A percentile compares a stretch with the other conserved stretches of the same genome.
These are phyloP conservation scores for Cephalopterus ornatus DNA, from an alignment of 2,113 vertebrate species.

Conservation along the genomic window DNA sequence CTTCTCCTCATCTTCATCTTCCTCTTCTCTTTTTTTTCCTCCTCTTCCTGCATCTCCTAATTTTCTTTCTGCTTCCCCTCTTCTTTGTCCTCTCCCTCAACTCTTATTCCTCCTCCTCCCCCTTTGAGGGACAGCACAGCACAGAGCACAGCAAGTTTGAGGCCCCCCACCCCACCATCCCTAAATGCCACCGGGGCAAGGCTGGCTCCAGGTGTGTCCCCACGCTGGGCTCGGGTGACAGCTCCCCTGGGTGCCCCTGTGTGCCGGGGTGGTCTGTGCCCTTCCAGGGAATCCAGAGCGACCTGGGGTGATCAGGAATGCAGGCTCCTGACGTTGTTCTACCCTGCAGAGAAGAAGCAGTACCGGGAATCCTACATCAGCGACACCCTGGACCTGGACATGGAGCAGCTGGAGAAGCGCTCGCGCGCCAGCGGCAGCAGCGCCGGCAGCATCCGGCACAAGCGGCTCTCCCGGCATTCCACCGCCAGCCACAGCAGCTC, in stretches of 20 bases:
- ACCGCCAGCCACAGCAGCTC: constrained; percentile 93
- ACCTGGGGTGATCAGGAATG: fast-evolving
- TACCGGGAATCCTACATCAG: constrained; percentile 99
- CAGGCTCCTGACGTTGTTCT: background rate
- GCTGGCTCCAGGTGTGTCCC: background rate
- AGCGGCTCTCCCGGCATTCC: constrained; percentile 89
- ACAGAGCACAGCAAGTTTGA: background rate
- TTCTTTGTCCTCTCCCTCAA: background rate
- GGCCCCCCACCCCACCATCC: background rate
- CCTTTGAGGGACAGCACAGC: background rate
- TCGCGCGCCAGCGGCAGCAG: constrained; percentile 95
- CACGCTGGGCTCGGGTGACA: fast-evolving
- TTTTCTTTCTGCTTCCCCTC: background rate
- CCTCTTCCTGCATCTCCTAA: fast-evolving
- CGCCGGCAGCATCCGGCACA: constrained; percentile 82
- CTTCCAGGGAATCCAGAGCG: fast-evolving
- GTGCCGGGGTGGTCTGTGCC: fast-evolving
- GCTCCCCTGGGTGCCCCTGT: fast-evolving
- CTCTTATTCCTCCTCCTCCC: background rate
- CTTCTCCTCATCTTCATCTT: fast-evolving
- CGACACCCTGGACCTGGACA: constrained; percentile 92
- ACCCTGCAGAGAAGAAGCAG: constrained; percentile 90
- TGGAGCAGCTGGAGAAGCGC: constrained; percentile 93
- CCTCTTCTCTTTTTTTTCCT: fast-evolving
- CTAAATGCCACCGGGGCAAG: fast-evolving